phyloP scores from a whole-genome alignment of 2,113 vertebrate species.

The Coregonus clupeaformis region DNA sequence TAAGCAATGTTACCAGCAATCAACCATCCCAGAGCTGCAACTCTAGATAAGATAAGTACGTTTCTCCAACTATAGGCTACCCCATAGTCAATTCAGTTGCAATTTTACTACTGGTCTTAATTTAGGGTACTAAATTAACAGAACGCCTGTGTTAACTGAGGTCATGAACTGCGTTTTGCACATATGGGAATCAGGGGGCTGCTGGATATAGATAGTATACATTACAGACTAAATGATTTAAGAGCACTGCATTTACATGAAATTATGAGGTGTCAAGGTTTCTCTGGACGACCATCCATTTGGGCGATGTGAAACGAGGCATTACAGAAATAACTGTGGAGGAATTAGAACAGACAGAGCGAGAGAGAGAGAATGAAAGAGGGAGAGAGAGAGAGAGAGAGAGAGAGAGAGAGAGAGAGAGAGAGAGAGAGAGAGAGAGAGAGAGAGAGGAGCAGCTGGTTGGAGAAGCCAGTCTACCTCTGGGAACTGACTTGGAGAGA shows the following conservation, averaged over 20 bases:
- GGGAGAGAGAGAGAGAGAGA: background rate
- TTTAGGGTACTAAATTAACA: too few species aligned
- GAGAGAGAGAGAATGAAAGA: background rate
- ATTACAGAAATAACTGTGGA: constrained; percentile 8
- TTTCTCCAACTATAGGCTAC: too few species aligned
- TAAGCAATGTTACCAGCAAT: too few species aligned
- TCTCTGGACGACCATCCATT: background rate
- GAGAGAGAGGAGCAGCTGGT: constrained; percentile 28
- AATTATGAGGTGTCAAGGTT: background rate
- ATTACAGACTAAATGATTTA: background rate
- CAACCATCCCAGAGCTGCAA: too few species aligned
- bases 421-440: background rate
- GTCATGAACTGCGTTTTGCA: too few species aligned
- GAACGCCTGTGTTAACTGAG: too few species aligned
- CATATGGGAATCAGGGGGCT: too few species aligned
- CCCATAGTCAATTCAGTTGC: too few species aligned
- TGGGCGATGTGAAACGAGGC: background rate
- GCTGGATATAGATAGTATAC: too few species aligned
- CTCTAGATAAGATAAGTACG: too few species aligned
- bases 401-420: too few species aligned
- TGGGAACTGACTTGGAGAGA: constrained; percentile 38
- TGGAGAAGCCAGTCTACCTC: constrained; percentile 23
- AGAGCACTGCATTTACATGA: constrained; percentile 1
- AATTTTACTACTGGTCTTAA: too few species aligned
- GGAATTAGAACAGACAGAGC: constrained; percentile 32